Conservation (phyloP, 2,113 vertebrate genomes). For the Oxyruncus cristatus region DNA sequence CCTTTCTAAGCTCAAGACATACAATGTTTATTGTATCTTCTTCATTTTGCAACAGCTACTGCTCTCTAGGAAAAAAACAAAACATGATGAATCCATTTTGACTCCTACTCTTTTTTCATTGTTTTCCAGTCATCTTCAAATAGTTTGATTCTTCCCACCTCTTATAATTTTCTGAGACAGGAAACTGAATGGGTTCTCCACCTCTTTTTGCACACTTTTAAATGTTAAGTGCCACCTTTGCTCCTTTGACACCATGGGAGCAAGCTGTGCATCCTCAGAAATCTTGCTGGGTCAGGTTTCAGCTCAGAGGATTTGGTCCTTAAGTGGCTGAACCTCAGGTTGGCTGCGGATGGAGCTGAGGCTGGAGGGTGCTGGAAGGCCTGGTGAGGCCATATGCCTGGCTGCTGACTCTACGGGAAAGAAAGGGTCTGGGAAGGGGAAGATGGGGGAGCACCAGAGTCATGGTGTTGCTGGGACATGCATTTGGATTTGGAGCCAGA, state of each 20-base stretch:
- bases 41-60: background rate
- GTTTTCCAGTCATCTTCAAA: background rate
- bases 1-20: background rate
- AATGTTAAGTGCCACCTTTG: background rate
- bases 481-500: background rate
- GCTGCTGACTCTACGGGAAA: background rate
- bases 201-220: background rate
- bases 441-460: background rate
- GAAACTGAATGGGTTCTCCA: background rate
- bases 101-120: background rate
- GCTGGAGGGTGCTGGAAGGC: background rate
- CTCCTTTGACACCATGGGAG: background rate
- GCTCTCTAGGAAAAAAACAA: background rate
- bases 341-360: background rate
- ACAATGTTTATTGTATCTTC: background rate
- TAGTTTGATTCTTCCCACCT: background rate
- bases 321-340: background rate
- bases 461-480: fast-evolving
- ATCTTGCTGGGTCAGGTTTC: fast-evolving
- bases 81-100: background rate
- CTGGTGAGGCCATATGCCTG: fast-evolving
- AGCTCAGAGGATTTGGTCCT: background rate
- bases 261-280: background rate
- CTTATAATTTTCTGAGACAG: background rate
- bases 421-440: background rate